Base-by-base conservation (phyloP, 2,113 vertebrate species). In the Thermophis baileyi region DNA sequence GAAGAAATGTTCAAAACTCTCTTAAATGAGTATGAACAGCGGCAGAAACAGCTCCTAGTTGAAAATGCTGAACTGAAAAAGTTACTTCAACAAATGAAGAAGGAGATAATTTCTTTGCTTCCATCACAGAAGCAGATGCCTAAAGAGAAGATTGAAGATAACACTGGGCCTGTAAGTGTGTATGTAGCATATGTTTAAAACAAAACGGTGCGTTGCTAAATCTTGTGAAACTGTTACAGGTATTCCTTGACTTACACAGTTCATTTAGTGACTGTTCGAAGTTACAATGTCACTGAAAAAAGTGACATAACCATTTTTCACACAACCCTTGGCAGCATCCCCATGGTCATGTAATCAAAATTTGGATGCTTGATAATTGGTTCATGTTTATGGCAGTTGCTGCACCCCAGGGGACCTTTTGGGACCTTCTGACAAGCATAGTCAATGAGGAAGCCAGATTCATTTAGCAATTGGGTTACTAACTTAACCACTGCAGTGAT, bases 41-140 rank as follows among this genome's bases (percentile, higher is more conserved):
- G 98, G 88, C 99, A 99, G 96, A 98, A 97, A 91, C 97, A 98
- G 30, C 97, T 99, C 94, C 96, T 99, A 96, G 25, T 98, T 94
- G 99, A 99, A 98, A 99, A 99, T 50, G 97, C 98, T 20, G 99
- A 99, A 96, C 98, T 99, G 86, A 99, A 99, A 96, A 99, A 99
- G 94, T 98, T 99, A 92, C 98, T 99, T 92, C 99, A 99, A 97
- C 98, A 99, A 96, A 99, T 99, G 98, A 99, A 99, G 95, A 99
- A 98, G 96, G 99, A 99, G 93, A 99, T 99, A 97, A 98, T 99
- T 86, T 98, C 98, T 50, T 98, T 99, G 94, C 97, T 99, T 87
- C 98, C 98, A 96, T 98, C 99, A 46, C 95, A 97, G 90, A 98
- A 98, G 88, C 96, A 98, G 74, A 97, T 97, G 85, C 94, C 96